These are phyloP conservation scores for Cirrhinus molitorella DNA, from an alignment of 2,797 vertebrate species.

Conservation along the genomic window DNA sequence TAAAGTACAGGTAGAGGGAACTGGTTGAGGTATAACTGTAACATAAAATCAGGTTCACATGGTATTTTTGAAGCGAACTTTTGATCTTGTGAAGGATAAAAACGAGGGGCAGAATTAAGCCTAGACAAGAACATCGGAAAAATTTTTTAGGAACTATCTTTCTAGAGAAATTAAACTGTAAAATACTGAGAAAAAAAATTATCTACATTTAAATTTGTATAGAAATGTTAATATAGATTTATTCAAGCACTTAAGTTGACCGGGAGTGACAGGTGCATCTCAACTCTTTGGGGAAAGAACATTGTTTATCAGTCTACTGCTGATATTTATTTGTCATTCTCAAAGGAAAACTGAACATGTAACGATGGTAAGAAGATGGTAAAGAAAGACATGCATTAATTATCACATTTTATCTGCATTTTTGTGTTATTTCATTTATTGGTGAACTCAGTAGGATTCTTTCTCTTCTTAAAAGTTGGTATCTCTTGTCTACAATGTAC, in stretches of 20 bases:
- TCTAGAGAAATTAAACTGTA: slow-evolving; percentile 75
- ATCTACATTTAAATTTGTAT: slow-evolving; percentile 32
- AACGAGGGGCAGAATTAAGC: neutral
- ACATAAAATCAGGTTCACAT: slow-evolving; percentile 66
- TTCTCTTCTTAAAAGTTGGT: slow-evolving; percentile 20
- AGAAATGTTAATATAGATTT: slow-evolving; percentile 74
- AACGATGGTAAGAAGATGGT: neutral
- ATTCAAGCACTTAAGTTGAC: slow-evolving; percentile 76
- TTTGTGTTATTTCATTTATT: slow-evolving; percentile 20
- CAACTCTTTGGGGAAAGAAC: slow-evolving; percentile 25
- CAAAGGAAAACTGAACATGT: slow-evolving; percentile 16
- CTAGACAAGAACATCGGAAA: neutral
- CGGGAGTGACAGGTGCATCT: slow-evolving; percentile 31
- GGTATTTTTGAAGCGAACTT: slow-evolving; percentile 64
- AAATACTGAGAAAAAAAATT: slow-evolving; percentile 72
- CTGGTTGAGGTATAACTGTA: slow-evolving; percentile 70
- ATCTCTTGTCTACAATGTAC: slow-evolving; percentile 21
- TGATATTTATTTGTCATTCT: slow-evolving; percentile 36
- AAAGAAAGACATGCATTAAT: slow-evolving; percentile 38
- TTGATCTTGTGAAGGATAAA: slow-evolving; percentile 21
- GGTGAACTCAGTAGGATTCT: slow-evolving; percentile 19
- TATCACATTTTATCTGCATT: slow-evolving; percentile 40
- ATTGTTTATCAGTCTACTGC: slow-evolving; percentile 21
- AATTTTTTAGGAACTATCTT: slow-evolving; percentile 14
- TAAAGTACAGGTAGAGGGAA: slow-evolving; percentile 64